Evolutionary conservation across 2,797 vertebrate genomes (phyloP).

Genomic region (Aldrovandia affinis): DNA sequence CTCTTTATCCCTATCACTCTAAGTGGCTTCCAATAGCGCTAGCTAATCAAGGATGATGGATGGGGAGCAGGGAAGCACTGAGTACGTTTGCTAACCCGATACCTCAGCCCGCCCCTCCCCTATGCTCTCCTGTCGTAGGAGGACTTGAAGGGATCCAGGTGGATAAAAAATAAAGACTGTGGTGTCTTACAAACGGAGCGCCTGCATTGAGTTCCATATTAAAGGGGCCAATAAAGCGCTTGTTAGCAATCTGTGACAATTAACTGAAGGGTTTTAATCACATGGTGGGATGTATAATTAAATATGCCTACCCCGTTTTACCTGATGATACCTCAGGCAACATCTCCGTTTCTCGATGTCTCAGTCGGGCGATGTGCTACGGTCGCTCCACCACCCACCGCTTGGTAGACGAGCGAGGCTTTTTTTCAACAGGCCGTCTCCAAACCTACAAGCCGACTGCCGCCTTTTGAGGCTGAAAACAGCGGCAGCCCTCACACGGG

Average conservation of each 20-base stretch:
- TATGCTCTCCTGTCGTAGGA: slow-evolving; percentile 6
- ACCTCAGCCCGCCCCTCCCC: slow-evolving; percentile 49
- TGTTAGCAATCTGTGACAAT: neutral
- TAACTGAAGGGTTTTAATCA: neutral
- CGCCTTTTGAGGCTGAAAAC: slow-evolving; percentile 6
- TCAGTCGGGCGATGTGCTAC: neutral
- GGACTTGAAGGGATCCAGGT: slow-evolving; percentile 28
- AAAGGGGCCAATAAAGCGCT: neutral
- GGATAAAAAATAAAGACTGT: slow-evolving; percentile 31
- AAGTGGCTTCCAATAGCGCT: slow-evolving; percentile 43
- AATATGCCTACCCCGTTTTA: neutral
- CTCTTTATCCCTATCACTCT: slow-evolving; percentile 43
- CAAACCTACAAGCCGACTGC: neutral
- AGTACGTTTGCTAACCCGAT: slow-evolving; percentile 61
- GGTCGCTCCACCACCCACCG: neutral
- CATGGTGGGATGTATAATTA: neutral
- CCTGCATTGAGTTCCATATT: neutral
- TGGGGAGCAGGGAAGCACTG: slow-evolving; percentile 58
- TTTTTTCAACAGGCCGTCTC: neutral
- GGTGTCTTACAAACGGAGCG: neutral
- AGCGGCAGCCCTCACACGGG: slow-evolving; percentile 53
- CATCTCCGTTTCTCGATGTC: slow-evolving; percentile 27
- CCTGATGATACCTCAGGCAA: neutral
- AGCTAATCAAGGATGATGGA: slow-evolving; percentile 72
- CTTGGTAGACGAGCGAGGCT: neutral